phyloP scores from a whole-genome alignment of 2,888 invertebrate genomes.

The Fabriciana adippe region DNA sequence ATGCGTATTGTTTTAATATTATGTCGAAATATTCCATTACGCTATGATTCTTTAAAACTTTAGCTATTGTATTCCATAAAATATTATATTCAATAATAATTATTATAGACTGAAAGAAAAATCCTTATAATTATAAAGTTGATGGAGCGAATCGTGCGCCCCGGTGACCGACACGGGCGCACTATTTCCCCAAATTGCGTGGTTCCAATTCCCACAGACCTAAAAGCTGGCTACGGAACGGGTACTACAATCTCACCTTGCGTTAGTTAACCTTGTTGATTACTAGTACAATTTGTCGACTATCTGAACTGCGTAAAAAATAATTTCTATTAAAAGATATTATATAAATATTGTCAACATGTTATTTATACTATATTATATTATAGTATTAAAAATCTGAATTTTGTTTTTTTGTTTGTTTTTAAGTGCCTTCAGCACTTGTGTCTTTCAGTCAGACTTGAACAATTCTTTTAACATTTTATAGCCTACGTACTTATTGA shows the following conservation, averaged over 20 bases:
- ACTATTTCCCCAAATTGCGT: constrained; percentile 63
- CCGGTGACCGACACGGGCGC: constrained; percentile 53
- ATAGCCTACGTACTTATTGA: too few relatives aligned
- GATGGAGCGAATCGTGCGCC: constrained; percentile 36
- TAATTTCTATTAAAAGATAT: too few relatives aligned
- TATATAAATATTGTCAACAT: too few relatives aligned
- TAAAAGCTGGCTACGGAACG: constrained; percentile 50
- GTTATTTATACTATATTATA: too few relatives aligned
- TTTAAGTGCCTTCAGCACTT: too few relatives aligned
- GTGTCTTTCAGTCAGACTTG: too few relatives aligned
- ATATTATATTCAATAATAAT: too few relatives aligned
- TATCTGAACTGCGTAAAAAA: too few relatives aligned
- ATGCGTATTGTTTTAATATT: constrained; percentile 14
- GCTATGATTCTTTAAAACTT: not conserved
- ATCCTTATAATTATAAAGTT: not conserved
- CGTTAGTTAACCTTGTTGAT: not conserved
- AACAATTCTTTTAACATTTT: too few relatives aligned
- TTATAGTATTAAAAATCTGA: too few relatives aligned
- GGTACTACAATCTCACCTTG: not conserved
- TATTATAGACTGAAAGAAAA: not conserved
- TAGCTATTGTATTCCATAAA: not conserved
- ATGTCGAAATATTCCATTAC: constrained; percentile 15
- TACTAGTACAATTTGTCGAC: not conserved
- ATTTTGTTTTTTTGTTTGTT: too few relatives aligned
- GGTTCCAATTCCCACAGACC: constrained; percentile 64